Conservation (phyloP, 1,140 invertebrate genomes). For the Drosophila sp. region DNA sequence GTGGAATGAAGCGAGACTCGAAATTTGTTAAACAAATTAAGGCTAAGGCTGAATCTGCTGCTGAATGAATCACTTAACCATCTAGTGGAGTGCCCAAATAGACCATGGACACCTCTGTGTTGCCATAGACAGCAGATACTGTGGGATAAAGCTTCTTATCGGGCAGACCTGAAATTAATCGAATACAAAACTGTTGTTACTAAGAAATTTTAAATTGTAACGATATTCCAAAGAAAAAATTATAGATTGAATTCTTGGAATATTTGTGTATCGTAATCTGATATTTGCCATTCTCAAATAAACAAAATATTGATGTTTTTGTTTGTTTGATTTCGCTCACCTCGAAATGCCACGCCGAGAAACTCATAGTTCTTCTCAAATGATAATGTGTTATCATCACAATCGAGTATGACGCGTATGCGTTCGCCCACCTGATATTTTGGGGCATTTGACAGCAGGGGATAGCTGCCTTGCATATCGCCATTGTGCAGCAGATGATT, state of each 20-base stretch:
- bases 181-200: conserved; percentile 8
- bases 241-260: neutral
- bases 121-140: conserved; percentile 98
- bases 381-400: conserved; percentile 97
- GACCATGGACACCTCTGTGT: conserved; percentile 99
- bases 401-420: conserved; percentile 98
- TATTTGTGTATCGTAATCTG: neutral
- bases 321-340: conserved; percentile 83
- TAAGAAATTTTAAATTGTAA: neutral
- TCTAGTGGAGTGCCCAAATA: conserved; percentile 97
- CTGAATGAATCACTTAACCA: conserved; percentile 86
- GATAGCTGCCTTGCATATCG: conserved; percentile 97
- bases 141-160: conserved; percentile 97
- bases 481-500: conserved; percentile 99
- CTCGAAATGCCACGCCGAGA: conserved; percentile 98
- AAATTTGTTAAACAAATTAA: conserved; percentile 63
- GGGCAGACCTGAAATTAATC: conserved; percentile 90
- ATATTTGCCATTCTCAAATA: too few species aligned
- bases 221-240: neutral
- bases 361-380: conserved; percentile 99
- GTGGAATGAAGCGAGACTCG: conserved; percentile 16
- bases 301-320: too few species aligned
- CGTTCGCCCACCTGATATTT: conserved; percentile 99
- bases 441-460: conserved; percentile 97
- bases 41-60: conserved; percentile 59